Evolutionary conservation across 1,140 invertebrate genomes (phyloP).

Genomic region (Tenebrio molitor): DNA sequence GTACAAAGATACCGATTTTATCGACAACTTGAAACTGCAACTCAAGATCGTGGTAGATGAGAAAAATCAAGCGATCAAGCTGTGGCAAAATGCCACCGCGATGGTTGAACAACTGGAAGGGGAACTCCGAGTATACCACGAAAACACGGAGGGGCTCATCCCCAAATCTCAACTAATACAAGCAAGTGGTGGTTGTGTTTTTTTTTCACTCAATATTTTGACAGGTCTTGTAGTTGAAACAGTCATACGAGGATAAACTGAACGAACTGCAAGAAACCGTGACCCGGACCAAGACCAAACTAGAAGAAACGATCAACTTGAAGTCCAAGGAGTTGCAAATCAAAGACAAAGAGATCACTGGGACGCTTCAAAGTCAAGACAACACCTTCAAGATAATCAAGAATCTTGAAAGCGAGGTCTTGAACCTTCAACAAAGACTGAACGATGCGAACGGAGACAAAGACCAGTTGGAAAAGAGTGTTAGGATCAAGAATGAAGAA

Average conservation of each 20-base stretch:
- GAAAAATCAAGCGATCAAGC: slow-evolving; percentile 60
- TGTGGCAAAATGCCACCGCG: slow-evolving; percentile 61
- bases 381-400: slow-evolving; percentile 55
- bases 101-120: slow-evolving; percentile 61
- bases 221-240: slow-evolving; percentile 55
- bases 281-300: slow-evolving; percentile 47
- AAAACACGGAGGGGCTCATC: slow-evolving; percentile 55
- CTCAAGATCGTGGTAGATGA: slow-evolving; percentile 56
- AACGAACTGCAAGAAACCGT: slow-evolving; percentile 55
- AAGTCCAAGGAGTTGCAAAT: slow-evolving; percentile 35
- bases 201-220: slow-evolving; percentile 18
- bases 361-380: slow-evolving; percentile 54
- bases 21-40: slow-evolving; percentile 62
- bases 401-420: slow-evolving; percentile 59
- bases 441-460: slow-evolving; percentile 50
- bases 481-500: slow-evolving; percentile 53
- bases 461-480: slow-evolving; percentile 48
- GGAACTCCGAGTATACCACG: slow-evolving; percentile 59
- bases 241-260: slow-evolving; percentile 59
- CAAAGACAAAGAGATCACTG: slow-evolving; percentile 55
- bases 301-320: slow-evolving; percentile 52
- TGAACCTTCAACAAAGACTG: slow-evolving; percentile 55
- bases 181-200: too few relatives aligned
- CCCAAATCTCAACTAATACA: slow-evolving; percentile 54
- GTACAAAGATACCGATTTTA: slow-evolving; percentile 52